Conservation (phyloP, 2,888 invertebrate genomes). For the Acanthosepion lycidas region DNA sequence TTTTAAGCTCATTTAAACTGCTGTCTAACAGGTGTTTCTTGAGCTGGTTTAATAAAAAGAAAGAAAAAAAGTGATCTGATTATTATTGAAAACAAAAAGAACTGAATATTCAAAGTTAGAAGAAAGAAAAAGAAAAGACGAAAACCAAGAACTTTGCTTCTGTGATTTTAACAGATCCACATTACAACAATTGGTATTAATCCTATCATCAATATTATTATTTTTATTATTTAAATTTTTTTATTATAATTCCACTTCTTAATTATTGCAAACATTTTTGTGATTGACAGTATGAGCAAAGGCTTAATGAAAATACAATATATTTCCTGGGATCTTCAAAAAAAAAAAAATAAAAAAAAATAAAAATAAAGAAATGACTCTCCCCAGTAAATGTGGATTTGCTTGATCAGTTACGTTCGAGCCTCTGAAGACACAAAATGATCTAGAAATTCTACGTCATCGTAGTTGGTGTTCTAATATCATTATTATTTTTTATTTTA, state of each 20-base stretch:
- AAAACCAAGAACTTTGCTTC: background rate
- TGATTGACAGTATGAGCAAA: conserved; percentile 33
- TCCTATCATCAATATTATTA: conserved; percentile 8
- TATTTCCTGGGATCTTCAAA: background rate
- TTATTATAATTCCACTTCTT: background rate
- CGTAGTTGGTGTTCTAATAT: background rate
- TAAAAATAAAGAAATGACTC: background rate
- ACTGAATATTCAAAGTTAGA: background rate
- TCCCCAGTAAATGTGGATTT: background rate
- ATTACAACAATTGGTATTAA: background rate
- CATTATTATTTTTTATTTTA: background rate
- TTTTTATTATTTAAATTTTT: conserved; percentile 1
- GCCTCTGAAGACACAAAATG: background rate
- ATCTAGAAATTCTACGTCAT: conserved; percentile 4
- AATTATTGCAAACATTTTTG: conserved; percentile 11
- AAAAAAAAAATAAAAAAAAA: background rate
- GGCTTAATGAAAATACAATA: conserved; percentile 1
- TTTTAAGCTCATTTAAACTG: conserved; percentile 16
- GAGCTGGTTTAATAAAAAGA: background rate
- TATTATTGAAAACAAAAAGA: background rate
- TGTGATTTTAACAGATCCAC: too few species aligned
- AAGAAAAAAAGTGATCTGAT: background rate
- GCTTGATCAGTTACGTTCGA: background rate
- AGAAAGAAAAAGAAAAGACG: background rate
- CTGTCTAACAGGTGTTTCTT: background rate